These are phyloP conservation scores for Labeo calbasu DNA, from an alignment of 2,797 vertebrate genomes.

Conservation along the genomic window DNA sequence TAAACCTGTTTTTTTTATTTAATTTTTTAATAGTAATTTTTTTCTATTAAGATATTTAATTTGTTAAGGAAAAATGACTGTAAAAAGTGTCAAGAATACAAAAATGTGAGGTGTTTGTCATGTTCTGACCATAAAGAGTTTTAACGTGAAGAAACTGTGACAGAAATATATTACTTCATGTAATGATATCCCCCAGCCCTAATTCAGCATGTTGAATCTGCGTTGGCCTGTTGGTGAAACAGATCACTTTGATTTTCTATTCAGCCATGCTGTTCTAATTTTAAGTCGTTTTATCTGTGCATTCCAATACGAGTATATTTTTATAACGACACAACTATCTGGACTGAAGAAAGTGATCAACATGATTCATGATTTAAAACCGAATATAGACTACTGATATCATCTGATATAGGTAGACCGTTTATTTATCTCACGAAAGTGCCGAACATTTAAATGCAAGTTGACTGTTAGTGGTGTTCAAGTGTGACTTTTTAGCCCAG, in stretches of 20 bases:
- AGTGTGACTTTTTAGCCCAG: not conserved
- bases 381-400: not conserved
- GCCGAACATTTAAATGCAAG: not conserved
- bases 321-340: not conserved
- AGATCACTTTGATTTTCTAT: not conserved
- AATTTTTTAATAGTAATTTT: no score
- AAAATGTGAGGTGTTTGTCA: no score
- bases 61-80: no score
- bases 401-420: not conserved
- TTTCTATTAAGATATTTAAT: no score
- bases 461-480: not conserved
- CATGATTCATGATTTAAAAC: not conserved
- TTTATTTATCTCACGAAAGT: not conserved
- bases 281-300: not conserved
- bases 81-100: no score
- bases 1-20: no score
- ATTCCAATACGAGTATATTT: not conserved
- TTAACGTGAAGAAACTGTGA: no score
- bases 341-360: not conserved
- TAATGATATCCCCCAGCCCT: no score
- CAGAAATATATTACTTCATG: no score
- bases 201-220: no score
- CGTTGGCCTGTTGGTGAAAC: not conserved
- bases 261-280: not conserved
- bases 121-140: no score